Percentiles rank a stretch among this genome's conserved stretches.
phyloP scores from a whole-genome alignment of 2,797 vertebrate species.

The Numenius phaeopus region DNA sequence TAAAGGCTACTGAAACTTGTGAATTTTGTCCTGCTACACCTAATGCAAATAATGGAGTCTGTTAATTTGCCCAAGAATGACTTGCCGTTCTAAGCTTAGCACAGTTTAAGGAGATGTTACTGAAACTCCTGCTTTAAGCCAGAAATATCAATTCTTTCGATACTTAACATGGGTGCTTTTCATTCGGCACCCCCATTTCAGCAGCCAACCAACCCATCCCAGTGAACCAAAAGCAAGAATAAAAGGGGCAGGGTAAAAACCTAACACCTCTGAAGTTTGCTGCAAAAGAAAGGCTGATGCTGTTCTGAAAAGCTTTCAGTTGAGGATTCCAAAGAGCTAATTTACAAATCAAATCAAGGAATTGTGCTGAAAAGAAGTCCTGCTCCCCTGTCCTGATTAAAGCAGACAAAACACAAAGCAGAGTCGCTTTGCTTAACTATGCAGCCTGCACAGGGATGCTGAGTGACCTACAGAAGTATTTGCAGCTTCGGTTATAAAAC shows the following conservation, averaged over 20 bases:
- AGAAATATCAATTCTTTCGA: not conserved
- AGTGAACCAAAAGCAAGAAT: not conserved
- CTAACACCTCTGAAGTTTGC: not conserved
- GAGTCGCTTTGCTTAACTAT: not conserved
- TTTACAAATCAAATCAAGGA: constrained; percentile 50
- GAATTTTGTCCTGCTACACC: not conserved
- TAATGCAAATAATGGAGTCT: not conserved
- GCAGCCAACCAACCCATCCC: not conserved
- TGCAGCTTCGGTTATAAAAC: constrained; percentile 15
- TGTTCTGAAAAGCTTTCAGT: not conserved
- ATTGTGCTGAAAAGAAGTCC: not conserved
- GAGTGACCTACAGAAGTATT: not conserved
- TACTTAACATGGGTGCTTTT: not conserved
- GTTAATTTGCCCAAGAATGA: not conserved
- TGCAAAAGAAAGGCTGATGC: not conserved
- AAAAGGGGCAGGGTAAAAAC: not conserved
- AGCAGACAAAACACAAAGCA: constrained; percentile 22
- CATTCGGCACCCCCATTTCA: not conserved
- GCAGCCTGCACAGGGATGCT: not conserved
- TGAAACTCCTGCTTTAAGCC: not conserved
- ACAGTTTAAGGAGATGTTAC: not conserved
- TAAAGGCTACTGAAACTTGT: not conserved
- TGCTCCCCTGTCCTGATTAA: not conserved
- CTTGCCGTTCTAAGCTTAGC: not conserved
- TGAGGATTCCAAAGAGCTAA: constrained; percentile 15